These are phyloP conservation scores for Phoenicopterus ruber DNA, from an alignment of 2,113 vertebrate species.

Conservation along the genomic window DNA sequence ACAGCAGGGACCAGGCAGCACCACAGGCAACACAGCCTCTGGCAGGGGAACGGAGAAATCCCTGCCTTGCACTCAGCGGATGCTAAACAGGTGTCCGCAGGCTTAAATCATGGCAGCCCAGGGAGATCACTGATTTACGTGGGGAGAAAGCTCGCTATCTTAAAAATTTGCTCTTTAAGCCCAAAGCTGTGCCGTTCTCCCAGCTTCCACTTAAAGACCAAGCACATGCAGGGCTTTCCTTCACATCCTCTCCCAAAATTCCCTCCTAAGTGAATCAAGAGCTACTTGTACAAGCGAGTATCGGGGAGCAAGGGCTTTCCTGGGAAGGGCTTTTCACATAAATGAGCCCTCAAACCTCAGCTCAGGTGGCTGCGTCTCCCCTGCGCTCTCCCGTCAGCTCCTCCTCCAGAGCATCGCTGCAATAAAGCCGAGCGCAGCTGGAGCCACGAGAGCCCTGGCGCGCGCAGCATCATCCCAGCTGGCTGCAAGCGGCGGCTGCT, in stretches of 20 bases:
- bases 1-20: rapidly evolving
- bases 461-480: background rate
- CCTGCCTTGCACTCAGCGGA: background rate
- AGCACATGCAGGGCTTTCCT: background rate
- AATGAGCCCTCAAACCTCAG: background rate
- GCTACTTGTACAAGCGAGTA: background rate
- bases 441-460: background rate
- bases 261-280: background rate
- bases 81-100: background rate
- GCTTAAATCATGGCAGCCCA: background rate
- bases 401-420: background rate
- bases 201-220: background rate
- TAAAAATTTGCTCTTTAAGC: background rate
- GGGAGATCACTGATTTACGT: rapidly evolving
- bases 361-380: background rate
- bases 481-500: background rate
- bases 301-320: background rate
- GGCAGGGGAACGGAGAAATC: background rate
- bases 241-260: background rate
- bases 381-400: background rate
- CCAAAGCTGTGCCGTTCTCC: background rate
- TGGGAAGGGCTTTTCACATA: background rate
- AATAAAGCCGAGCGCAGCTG: background rate
- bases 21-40: background rate
- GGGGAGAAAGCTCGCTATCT: background rate